These are phyloP conservation scores for Drosophila ustulata DNA, from an alignment of 2,888 invertebrate species.

Conservation along the genomic window DNA sequence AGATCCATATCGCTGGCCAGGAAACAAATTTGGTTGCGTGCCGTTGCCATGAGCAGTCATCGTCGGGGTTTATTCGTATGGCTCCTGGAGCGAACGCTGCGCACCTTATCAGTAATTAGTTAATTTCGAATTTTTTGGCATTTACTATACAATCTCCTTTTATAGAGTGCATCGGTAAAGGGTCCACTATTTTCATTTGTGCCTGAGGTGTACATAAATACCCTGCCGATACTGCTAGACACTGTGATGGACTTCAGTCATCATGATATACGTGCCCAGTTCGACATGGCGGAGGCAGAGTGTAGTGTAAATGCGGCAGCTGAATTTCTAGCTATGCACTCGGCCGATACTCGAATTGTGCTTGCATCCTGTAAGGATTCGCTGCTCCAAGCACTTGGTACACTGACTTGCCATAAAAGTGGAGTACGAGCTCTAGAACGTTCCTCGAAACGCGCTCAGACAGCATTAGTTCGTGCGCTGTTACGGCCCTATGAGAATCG, in stretches of 20 bases:
- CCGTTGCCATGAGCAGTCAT: conserved; percentile 87
- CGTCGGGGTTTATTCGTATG: conserved; percentile 86
- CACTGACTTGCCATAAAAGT: conserved; percentile 90
- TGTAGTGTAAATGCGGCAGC: conserved; percentile 88
- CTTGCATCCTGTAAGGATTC: conserved; percentile 91
- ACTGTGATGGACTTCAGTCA: conserved; percentile 84
- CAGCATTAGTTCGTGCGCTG: conserved; percentile 89
- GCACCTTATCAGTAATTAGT: conserved; percentile 82
- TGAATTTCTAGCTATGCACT: conserved; percentile 90
- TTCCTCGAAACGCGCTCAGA: conserved; percentile 87
- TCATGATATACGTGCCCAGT: conserved; percentile 83
- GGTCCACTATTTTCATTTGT: conserved; percentile 88
- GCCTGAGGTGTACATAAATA: conserved; percentile 89
- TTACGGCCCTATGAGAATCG: conserved; percentile 92
- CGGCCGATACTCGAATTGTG: conserved; percentile 91
- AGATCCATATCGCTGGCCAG: conserved; percentile 87
- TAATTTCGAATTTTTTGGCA: background rate
- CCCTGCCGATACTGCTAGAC: conserved; percentile 84
- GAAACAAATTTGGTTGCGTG: conserved; percentile 89
- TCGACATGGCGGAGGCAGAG: conserved; percentile 86
- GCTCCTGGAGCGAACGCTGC: conserved; percentile 86
- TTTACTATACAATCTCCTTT: background rate
- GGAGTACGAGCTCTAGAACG: conserved; percentile 90
- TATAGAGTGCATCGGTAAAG: conserved; percentile 86
- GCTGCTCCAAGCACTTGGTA: conserved; percentile 91